A percentile compares a stretch with the other conserved stretches of the same genome.
phyloP scores from a whole-genome alignment of 2,888 invertebrate species.

The Nymphalis polychloros region DNA sequence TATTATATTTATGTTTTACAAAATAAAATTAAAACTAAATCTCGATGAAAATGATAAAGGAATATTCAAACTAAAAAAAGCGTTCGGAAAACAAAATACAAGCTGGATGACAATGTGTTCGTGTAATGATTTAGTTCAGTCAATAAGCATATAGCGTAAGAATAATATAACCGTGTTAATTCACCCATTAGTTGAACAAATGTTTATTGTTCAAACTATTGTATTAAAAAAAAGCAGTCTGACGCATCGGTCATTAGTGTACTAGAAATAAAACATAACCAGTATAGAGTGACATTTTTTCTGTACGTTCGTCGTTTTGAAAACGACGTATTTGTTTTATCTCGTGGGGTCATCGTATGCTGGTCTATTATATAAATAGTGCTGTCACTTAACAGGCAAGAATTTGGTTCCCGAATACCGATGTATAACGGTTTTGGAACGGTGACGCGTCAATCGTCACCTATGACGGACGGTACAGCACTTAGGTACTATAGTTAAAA shows the following conservation, averaged over 20 bases:
- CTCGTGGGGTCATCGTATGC: conserved; percentile 47
- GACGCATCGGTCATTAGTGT: conserved; percentile 48
- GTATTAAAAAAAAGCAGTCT: conserved; percentile 40
- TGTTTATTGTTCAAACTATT: conserved; percentile 41
- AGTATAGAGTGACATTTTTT: conserved; percentile 37
- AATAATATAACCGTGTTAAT: conserved; percentile 33
- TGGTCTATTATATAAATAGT: conserved; percentile 69
- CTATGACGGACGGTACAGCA: conserved; percentile 42
- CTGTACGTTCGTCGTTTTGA: not conserved
- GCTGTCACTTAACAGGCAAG: conserved; percentile 67
- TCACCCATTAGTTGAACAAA: conserved; percentile 44
- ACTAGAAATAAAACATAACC: conserved; percentile 45
- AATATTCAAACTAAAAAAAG: too few relatives aligned
- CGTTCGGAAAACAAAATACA: too few relatives aligned
- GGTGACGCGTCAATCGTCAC: conserved; percentile 65
- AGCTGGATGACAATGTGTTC: too few relatives aligned
- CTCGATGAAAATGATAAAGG: too few relatives aligned
- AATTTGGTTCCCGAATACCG: conserved; percentile 73
- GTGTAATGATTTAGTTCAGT: too few relatives aligned
- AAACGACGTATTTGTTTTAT: not conserved
- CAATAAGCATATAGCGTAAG: not conserved
- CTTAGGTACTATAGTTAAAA: conserved; percentile 15
- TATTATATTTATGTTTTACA: too few relatives aligned
- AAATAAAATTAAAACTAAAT: too few relatives aligned
- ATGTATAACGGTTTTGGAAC: conserved; percentile 68